Evolutionary conservation across 2,888 invertebrate species (phyloP).

Genomic region (Parnassius smintheus): DNA sequence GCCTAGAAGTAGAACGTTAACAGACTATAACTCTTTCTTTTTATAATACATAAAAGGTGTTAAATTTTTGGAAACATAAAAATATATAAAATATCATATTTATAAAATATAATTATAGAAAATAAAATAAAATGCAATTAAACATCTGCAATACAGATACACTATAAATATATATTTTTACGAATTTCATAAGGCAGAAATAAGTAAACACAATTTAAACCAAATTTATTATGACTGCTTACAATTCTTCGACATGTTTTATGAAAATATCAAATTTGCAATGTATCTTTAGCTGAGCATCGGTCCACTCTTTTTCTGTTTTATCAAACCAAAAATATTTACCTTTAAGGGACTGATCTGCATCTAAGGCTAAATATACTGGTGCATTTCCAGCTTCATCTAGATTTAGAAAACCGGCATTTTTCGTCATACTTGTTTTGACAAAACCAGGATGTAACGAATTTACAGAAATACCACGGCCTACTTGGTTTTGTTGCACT

Average conservation of each 20-base stretch:
- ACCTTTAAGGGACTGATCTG: conserved; percentile 38
- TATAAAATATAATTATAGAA: too few species aligned
- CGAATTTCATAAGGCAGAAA: too few species aligned
- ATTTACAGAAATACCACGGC: conserved; percentile 36
- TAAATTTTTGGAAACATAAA: too few species aligned
- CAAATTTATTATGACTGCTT: not conserved
- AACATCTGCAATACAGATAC: too few species aligned
- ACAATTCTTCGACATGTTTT: conserved; percentile 20
- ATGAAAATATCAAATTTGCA: conserved; percentile 26
- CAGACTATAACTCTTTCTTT: too few species aligned
- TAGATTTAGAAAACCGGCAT: conserved; percentile 31
- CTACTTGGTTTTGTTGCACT: conserved; percentile 34
- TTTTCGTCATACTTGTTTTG: conserved; percentile 36
- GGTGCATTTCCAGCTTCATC: conserved; percentile 34
- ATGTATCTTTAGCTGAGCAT: conserved; percentile 28
- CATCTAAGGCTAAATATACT: conserved; percentile 38
- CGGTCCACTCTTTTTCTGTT: conserved; percentile 36
- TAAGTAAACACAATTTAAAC: too few species aligned
- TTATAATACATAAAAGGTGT: too few species aligned
- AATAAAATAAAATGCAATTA: too few species aligned
- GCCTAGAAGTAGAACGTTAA: too few species aligned
- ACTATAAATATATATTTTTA: too few species aligned
- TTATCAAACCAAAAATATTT: conserved; percentile 41
- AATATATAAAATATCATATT: too few species aligned
- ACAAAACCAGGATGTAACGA: conserved; percentile 40